These are phyloP conservation scores for Spodoptera exigua DNA, from an alignment of 2,888 invertebrate species.

Conservation along the genomic window DNA sequence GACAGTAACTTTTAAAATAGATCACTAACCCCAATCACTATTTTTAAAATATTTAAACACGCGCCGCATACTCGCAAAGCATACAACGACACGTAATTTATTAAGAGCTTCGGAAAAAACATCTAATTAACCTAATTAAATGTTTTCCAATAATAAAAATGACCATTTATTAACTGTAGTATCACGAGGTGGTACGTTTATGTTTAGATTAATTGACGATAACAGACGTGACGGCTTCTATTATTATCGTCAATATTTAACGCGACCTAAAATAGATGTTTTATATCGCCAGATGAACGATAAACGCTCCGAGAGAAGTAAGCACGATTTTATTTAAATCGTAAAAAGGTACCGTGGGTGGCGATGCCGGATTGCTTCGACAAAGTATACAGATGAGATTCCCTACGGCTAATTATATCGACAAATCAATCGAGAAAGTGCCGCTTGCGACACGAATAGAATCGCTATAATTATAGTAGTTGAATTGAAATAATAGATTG, in stretches of 20 bases:
- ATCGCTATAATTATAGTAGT: conserved; percentile 61
- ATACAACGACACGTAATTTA: conserved; percentile 13
- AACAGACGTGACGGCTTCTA: conserved; percentile 52
- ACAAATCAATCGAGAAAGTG: conserved; percentile 77
- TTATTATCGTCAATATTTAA: conserved; percentile 55
- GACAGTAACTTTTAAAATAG: conserved; percentile 54
- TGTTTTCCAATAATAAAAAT: conserved; percentile 38
- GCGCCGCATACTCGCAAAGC: conserved; percentile 16
- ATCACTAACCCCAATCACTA: conserved; percentile 56
- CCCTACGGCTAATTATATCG: conserved; percentile 72
- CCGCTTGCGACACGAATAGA: conserved; percentile 70
- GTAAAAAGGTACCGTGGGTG: conserved; percentile 56
- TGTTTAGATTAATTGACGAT: conserved; percentile 49
- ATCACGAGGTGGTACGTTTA: conserved; percentile 41
- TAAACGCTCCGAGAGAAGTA: conserved; percentile 59
- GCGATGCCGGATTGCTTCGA: conserved; percentile 52
- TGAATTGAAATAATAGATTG: conserved; percentile 64
- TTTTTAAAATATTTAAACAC: conserved; percentile 47
- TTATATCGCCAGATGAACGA: conserved; percentile 61
- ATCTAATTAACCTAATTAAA: conserved; percentile 46
- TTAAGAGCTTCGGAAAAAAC: conserved; percentile 6
- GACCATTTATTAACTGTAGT: conserved; percentile 22
- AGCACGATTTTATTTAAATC: conserved; percentile 55
- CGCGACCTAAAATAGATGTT: conserved; percentile 63
- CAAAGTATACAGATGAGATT: conserved; percentile 54